These are phyloP conservation scores for Chelmon rostratus DNA, from an alignment of 2,797 vertebrate species.

Conservation along the genomic window DNA sequence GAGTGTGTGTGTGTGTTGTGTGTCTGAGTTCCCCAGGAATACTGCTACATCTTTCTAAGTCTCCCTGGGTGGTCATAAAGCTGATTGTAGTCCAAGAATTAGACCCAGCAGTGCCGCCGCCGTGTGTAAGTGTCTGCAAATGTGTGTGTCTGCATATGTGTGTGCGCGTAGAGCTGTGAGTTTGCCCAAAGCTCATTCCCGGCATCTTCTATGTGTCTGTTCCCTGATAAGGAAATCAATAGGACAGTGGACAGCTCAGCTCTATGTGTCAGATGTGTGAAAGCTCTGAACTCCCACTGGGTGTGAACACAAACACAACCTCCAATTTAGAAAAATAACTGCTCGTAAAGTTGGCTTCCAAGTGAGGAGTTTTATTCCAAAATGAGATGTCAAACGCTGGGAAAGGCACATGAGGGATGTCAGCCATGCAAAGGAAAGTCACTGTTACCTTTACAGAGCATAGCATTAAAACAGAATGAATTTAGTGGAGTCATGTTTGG, in stretches of 20 bases:
- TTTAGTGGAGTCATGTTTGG: background rate
- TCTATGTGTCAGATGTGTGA: slow-evolving; percentile 46
- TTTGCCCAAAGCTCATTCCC: slow-evolving; percentile 46
- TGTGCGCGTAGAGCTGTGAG: slow-evolving; percentile 27
- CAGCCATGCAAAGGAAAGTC: background rate
- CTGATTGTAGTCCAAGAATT: slow-evolving; percentile 68
- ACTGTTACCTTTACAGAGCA: background rate
- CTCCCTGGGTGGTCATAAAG: slow-evolving; percentile 64
- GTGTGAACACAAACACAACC: slow-evolving; percentile 48
- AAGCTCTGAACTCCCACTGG: slow-evolving; percentile 47
- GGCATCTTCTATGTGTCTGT: slow-evolving; percentile 57
- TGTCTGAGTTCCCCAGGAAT: slow-evolving; percentile 26
- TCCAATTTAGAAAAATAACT: slow-evolving; percentile 44
- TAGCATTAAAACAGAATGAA: no score
- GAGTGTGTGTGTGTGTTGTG: slow-evolving; percentile 38
- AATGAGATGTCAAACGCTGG: slow-evolving; percentile 45
- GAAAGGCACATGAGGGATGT: slow-evolving; percentile 10
- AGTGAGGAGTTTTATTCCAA: slow-evolving; percentile 23
- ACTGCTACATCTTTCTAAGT: slow-evolving; percentile 50
- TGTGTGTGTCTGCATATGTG: slow-evolving; percentile 26
- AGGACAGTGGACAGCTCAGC: slow-evolving; percentile 65
- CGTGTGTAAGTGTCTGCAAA: slow-evolving; percentile 34
- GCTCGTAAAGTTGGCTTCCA: slow-evolving; percentile 24
- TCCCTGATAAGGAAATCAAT: slow-evolving; percentile 73
- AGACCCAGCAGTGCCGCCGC: slow-evolving; percentile 47